Base-by-base conservation (phyloP, 2,797 vertebrate species). In the Rhabdomys pumilio region DNA sequence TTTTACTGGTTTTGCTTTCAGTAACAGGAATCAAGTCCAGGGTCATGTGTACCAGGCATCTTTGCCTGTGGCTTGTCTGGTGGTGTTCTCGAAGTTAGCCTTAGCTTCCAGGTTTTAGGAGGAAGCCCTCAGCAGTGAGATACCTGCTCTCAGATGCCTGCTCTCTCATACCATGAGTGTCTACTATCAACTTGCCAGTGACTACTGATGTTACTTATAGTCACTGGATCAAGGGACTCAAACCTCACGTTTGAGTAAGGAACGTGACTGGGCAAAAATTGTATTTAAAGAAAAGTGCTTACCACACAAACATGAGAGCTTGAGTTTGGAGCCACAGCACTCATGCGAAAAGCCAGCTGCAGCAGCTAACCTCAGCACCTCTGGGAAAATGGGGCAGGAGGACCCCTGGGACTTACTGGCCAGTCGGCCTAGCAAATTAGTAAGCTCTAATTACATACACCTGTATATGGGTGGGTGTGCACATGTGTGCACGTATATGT, bases 111-210 rank as follows among this genome's bases (percentile, higher is more conserved):
- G 53, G 63, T 57, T 72, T 44, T 41, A 3, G 4, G 73, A 89
- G 31, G 47, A 57, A 34, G 61, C 53, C 6, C 34, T 12, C 24
- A 38, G 67, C 50, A 50, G 24, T 34, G 2, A 44, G 10, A 2
- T 1, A 2, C 6, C 34, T 12, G 13, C n/a, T 57, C 24, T 76
- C 17, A 50, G 50, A 1, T 1, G 2, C 6, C 34, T 12, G 13
- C n/a, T 57, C 24, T 76, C 17, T 34, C 15, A 0, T 22, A 4
- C 73, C 31, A 2, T 22, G 69, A 72, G 29, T 20, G 4, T 44
- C 3, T 19, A 0, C 61, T 3, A 1, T n/a, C 63, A 24, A 10
- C 14, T 9, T 81, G 34, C 55, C 72, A 6, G 50, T n/a, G 22
- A 14, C 26, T 15, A 12, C 17, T 29, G 24, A 24, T 41, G 5